Evolutionary conservation across 1,140 invertebrate genomes (phyloP), one percentile per base, ranked within the genome.

Genomic region (Globodera ellingtonae): DNA sequence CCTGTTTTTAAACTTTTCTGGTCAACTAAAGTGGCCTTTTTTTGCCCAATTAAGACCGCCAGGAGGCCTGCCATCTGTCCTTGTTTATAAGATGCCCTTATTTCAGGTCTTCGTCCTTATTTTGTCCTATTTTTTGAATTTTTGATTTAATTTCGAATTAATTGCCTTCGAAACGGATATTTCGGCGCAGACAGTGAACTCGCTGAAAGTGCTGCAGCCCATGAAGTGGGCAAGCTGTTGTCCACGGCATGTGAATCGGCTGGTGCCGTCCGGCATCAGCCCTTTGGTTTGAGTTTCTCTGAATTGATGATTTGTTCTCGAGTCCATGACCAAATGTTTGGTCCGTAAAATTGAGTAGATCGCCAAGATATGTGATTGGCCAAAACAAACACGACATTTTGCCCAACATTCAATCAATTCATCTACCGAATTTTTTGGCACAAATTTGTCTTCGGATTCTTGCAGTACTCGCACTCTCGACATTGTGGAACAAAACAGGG

Each of bases 131-230:
- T 35, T 35, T 35, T 35, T 35, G 35, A 35, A 35, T 35, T 35
- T 35, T 35, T 35, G 35, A 35, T n/a, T n/a, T n/a, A 35, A 35
- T 35, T 35, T 35, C 35, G 2, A 35, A 35, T 35, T 35, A 35
- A 35, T 35, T 65, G 67, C 93, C 92, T 97, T 97, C 75, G 93
- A 93, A 70, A 97, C 89, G 44, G 95, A 96, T 89, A 99, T 96
- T 91, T 97, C 97, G 85, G 95, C 93, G 81, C 98, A 95, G 13
- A 99, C 97, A 6, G 97, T 98, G 89, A 98, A 99, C 91, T 99
- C 94, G 84, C 94, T 94, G 89, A 99, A 99, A 2, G 96, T 97
- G 5, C 95, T 98, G 83, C 94, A 95, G 21, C 97, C 97, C 97
- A 99, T 99, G 86, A 98, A 99, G 90, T 99, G 97, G 88, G 92